These are phyloP conservation scores for Idaea straminata DNA, from an alignment of 2,888 invertebrate genomes.

Conservation along the genomic window DNA sequence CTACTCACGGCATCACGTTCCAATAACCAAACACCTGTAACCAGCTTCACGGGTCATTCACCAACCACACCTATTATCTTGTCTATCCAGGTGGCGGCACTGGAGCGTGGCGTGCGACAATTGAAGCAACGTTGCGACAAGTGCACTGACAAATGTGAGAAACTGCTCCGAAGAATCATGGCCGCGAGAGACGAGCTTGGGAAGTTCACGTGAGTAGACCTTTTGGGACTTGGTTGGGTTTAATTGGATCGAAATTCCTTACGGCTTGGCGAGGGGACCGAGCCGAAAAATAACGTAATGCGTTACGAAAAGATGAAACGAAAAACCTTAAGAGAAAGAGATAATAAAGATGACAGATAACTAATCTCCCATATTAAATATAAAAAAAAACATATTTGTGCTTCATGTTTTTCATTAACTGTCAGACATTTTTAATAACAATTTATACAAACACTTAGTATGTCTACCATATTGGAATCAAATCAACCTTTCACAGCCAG, in stretches of 20 bases:
- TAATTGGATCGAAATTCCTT: not conserved
- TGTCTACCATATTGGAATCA: too few species aligned
- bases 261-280: too few species aligned
- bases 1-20: not conserved
- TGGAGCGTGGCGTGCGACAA: conserved; percentile 92
- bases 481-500: too few species aligned
- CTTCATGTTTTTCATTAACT: too few species aligned
- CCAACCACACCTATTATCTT: conserved; percentile 4
- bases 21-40: not conserved
- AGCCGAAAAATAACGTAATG: too few species aligned
- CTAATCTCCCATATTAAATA: too few species aligned
- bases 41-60: conserved; percentile 1
- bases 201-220: conserved; percentile 83
- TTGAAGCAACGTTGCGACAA: conserved; percentile 91
- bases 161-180: conserved; percentile 86
- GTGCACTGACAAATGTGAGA: conserved; percentile 89
- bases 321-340: too few species aligned
- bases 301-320: too few species aligned
- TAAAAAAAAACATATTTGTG: too few species aligned
- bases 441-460: too few species aligned
- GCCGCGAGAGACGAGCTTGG: conserved; percentile 93
- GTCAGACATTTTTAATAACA: too few species aligned
- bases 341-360: too few species aligned
- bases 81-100: conserved; percentile 81
- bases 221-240: not conserved